Evolutionary conservation across 2,113 vertebrate species (phyloP).

Genomic region (Sorex fumeus): DNA sequence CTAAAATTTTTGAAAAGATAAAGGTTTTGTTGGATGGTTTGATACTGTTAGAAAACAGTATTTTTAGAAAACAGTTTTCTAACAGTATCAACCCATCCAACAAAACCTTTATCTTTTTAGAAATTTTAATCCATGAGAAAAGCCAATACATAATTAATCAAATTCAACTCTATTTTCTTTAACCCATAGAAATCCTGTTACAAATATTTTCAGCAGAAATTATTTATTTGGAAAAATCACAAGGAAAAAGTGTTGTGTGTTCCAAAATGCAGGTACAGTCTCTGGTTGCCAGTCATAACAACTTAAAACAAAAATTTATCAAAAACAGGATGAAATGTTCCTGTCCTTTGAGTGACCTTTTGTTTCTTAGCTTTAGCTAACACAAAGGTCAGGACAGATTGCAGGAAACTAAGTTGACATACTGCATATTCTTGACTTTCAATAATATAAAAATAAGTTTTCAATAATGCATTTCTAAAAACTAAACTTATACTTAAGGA

Average conservation of each 20-base stretch:
- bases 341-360: neutral
- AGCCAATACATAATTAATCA: neutral
- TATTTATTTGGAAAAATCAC: slow-evolving; percentile 16
- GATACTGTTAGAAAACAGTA: too few relatives aligned
- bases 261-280: neutral
- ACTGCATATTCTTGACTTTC: neutral
- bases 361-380: slow-evolving; percentile 23
- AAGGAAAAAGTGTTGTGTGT: neutral
- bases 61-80: too few relatives aligned
- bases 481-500: neutral
- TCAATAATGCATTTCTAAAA: neutral
- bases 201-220: slow-evolving; percentile 7
- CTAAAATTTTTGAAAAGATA: too few relatives aligned
- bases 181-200: neutral
- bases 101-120: neutral
- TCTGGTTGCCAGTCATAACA: neutral
- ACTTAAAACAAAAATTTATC: slow-evolving; percentile 20
- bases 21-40: too few relatives aligned
- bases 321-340: slow-evolving; percentile 37
- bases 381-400: slow-evolving; percentile 21
- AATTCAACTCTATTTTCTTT: neutral
- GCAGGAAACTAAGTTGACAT: neutral
- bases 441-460: slow-evolving; percentile 20
- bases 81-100: neutral
- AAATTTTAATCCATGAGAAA: slow-evolving; percentile 42